Evolutionary conservation across 2,888 invertebrate species (phyloP), one percentile per base, ranked within the genome.

Genomic region (Incurvaria masculella): DNA sequence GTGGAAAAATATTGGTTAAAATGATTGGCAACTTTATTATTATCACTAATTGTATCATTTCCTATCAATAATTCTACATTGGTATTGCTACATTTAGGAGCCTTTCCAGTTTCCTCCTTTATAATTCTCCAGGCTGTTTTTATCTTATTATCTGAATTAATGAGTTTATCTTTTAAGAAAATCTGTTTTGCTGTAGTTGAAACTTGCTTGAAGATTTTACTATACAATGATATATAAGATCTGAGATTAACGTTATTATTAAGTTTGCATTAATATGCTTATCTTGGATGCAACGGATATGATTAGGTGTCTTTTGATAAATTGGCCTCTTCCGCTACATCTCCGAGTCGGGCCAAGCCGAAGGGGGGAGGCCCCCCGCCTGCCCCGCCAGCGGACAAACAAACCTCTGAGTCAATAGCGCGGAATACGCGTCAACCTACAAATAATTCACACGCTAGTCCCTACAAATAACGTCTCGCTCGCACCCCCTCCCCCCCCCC

Each of bases 381-480:
- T 70, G 70, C 72, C 69, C 68, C 40, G 21, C 19, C 33, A 21
- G 39, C 41, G 21, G 46, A 46, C 48, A 45, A 46, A 39, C 39
- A 40, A 21, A 38, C 19, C 11, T 16, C 33, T 21, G 48, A 50
- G 33, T 33, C 44, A 47, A 21, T 43, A 45, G 51, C 65, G 68
- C 71, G 71, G 72, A 72, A 69, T 70, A 66, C 65, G 73, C 76
- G 75, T 73, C 72, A 76, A 74, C 72, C 73, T 70, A 74, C 72
- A 73, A 75, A 74, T 78, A 76, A 78, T 75, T 78, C 76, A 75
- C 76, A 78, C 74, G 76, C 74, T 72, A 75, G 72, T 14, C 73
- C 73, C 72, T 74, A 75, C 74, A 73, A 74, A 75, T 74, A 75
- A 72, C 70, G 67, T 63, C 61, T 61, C 60, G 60, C 58, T 61